These are phyloP conservation scores for Cathartes aura DNA, from an alignment of 2,113 vertebrate species.

Conservation along the genomic window DNA sequence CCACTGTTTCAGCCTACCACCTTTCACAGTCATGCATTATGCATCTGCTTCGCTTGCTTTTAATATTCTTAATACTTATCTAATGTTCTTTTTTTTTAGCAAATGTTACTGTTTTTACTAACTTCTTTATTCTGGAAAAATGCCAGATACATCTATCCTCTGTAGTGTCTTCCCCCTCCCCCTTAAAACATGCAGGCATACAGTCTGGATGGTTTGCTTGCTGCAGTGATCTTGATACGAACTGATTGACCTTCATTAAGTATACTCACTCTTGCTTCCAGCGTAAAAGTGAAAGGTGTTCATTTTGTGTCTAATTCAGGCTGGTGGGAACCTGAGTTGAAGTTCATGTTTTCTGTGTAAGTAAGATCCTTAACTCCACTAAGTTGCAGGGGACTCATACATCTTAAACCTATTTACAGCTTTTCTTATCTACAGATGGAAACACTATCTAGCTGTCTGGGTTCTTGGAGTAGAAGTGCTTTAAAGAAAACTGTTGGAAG, in stretches of 20 bases:
- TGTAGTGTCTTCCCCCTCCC: not conserved
- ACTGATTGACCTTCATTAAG: conserved; percentile 17
- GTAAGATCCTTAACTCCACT: not conserved
- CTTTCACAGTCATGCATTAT: not conserved
- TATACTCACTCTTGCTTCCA: not conserved
- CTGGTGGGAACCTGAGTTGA: not conserved
- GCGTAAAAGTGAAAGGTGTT: not conserved
- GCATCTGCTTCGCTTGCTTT: not conserved
- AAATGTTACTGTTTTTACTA: not conserved
- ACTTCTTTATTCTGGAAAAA: not conserved
- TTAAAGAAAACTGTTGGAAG: not conserved
- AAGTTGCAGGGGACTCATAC: not conserved
- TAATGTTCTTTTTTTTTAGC: not conserved
- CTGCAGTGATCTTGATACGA: not conserved
- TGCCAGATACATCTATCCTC: not conserved
- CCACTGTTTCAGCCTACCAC: not conserved
- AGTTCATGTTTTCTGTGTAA: not conserved
- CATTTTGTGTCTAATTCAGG: not conserved
- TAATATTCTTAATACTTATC: not conserved
- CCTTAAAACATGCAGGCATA: not conserved
- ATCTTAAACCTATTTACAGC: not conserved
- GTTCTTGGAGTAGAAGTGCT: not conserved
- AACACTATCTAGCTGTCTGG: not conserved
- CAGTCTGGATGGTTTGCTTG: not conserved
- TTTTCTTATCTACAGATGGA: not conserved